Conservation (phyloP, 2,797 vertebrate genomes). For the Tiaroga cobitis region DNA sequence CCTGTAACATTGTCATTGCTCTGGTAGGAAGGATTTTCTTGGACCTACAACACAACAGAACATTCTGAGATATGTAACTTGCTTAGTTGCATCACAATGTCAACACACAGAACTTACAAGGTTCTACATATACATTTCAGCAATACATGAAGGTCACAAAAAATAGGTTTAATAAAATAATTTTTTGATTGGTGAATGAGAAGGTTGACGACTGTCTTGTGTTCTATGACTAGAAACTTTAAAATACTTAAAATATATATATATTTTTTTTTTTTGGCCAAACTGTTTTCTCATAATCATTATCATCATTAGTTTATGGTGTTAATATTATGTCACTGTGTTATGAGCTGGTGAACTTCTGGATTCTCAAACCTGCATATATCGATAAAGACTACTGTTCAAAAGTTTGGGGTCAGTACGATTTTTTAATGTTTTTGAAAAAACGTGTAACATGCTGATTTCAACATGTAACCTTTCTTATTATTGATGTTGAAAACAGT, state of each 20-base stretch:
- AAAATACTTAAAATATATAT: no score
- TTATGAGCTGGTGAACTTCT: constrained; percentile 3
- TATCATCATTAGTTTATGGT: background rate
- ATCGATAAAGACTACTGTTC: background rate
- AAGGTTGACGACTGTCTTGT: background rate
- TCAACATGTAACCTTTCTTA: background rate
- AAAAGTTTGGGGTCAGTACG: background rate
- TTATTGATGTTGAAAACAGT: background rate
- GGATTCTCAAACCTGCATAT: background rate
- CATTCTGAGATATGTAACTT: constrained; percentile 49
- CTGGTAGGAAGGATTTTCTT: constrained; percentile 13
- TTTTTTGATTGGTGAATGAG: background rate
- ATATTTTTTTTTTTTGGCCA: background rate
- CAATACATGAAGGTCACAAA: constrained; percentile 23
- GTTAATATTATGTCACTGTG: background rate
- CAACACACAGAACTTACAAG: constrained; percentile 20
- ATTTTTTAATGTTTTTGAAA: background rate
- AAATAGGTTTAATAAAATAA: background rate
- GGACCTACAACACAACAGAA: constrained; percentile 19
- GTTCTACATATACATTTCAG: constrained; percentile 35
- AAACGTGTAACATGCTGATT: background rate
- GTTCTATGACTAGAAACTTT: constrained; percentile 10
- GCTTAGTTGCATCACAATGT: constrained; percentile 31
- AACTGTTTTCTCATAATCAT: background rate
- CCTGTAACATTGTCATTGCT: constrained; percentile 33